phyloP scores from a whole-genome alignment of 1,140 invertebrate genomes.

The Drosophila subpulchrella region DNA sequence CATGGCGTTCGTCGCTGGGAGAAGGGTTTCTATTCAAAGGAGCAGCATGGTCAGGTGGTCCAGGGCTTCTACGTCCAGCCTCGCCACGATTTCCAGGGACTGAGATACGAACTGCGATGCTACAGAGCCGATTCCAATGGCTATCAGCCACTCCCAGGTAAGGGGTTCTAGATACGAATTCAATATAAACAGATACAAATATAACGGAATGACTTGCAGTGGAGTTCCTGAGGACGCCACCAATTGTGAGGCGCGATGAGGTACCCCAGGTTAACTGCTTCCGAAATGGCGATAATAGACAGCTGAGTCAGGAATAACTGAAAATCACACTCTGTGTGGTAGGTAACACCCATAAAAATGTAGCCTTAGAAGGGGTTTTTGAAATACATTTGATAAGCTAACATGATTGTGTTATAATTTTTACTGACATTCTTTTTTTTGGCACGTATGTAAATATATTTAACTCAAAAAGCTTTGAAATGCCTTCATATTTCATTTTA shows the following conservation, averaged over 20 bases:
- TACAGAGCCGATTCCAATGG: slow-evolving; percentile 61
- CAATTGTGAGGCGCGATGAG: slow-evolving; percentile 52
- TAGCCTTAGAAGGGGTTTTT: neutral
- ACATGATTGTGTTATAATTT: neutral
- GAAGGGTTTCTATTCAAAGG: slow-evolving; percentile 42
- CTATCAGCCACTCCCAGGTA: slow-evolving; percentile 59
- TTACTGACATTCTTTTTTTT: slow-evolving; percentile 17
- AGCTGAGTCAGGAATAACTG: neutral
- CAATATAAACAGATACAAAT: neutral
- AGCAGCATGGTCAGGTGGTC: slow-evolving; percentile 49
- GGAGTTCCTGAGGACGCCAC: slow-evolving; percentile 47
- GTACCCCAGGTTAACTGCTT: slow-evolving; percentile 57
- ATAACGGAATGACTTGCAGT: slow-evolving; percentile 33
- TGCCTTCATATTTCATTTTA: neutral
- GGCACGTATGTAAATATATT: slow-evolving; percentile 43
- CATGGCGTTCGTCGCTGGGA: slow-evolving; percentile 71
- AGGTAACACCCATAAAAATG: neutral
- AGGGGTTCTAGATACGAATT: neutral
- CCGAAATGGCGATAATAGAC: slow-evolving; percentile 8
- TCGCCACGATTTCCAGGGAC: slow-evolving; percentile 21
- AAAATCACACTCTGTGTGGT: neutral
- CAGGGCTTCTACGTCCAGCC: slow-evolving; percentile 69
- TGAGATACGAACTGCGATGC: slow-evolving; percentile 59
- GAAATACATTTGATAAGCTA: neutral
- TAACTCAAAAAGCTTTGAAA: neutral